Evolutionary conservation across 2,113 vertebrate genomes (phyloP).

Genomic region (Gymnogyps californianus): DNA sequence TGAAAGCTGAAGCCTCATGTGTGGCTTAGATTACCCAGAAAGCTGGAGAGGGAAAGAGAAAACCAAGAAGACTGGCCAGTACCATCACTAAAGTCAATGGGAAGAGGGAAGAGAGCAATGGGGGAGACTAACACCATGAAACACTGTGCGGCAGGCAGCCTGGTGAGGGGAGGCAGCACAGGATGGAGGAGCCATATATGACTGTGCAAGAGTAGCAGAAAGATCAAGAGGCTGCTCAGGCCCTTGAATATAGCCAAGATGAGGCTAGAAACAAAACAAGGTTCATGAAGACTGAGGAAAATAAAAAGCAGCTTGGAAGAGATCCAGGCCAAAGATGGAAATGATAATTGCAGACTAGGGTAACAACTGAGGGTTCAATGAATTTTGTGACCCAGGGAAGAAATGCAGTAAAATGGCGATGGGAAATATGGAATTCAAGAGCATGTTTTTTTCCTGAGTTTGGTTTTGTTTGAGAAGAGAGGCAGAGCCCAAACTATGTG

Average conservation of each 20-base stretch:
- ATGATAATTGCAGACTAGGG: background rate
- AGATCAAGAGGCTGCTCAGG: background rate
- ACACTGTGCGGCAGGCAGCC: background rate
- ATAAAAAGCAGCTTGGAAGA: background rate
- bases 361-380: background rate
- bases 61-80: background rate
- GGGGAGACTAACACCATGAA: background rate
- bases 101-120: background rate
- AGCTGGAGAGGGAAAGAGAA: background rate
- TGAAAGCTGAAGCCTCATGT: background rate
- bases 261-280: background rate
- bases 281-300: background rate
- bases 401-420: background rate
- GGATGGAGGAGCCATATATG: background rate
- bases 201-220: background rate
- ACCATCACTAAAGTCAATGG: background rate
- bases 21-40: background rate
- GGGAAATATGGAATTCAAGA: background rate
- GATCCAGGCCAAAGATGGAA: background rate
- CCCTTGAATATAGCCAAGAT: background rate
- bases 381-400: background rate
- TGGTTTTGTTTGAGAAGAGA: background rate
- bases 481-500: background rate
- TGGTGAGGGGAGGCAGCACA: rapidly evolving
- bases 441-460: background rate